Evolutionary conservation across 2,797 vertebrate genomes (phyloP).

Genomic region (Champsocephalus gunnari): DNA sequence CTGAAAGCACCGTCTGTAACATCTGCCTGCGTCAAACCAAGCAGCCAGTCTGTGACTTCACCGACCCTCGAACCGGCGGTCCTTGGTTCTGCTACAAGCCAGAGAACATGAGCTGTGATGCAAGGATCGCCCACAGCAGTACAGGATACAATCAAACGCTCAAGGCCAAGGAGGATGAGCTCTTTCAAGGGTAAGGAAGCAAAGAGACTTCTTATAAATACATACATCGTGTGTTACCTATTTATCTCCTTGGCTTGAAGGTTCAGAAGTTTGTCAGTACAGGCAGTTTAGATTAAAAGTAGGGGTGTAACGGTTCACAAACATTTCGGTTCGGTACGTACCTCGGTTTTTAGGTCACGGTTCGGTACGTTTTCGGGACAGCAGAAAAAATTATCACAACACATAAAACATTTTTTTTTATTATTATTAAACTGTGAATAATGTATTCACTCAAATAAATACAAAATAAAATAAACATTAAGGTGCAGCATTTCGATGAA

Average conservation of each 20-base stretch:
- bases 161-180: constrained; percentile 81
- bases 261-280: too few relatives aligned
- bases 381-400: too few relatives aligned
- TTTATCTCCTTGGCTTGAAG: neutral
- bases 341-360: too few relatives aligned
- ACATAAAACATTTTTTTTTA: too few relatives aligned
- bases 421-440: too few relatives aligned
- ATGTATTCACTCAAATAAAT: too few relatives aligned
- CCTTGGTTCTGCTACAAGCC: constrained; percentile 95
- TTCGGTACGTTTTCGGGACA: too few relatives aligned
- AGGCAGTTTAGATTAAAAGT: too few relatives aligned
- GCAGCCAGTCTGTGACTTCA: constrained; percentile 90
- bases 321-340: too few relatives aligned
- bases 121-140: constrained; percentile 87
- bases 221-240: neutral
- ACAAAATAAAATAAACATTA: too few relatives aligned
- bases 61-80: constrained; percentile 89
- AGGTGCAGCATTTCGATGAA: too few relatives aligned
- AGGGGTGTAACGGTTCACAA: too few relatives aligned
- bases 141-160: constrained; percentile 86
- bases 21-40: constrained; percentile 85
- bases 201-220: neutral
- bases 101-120: constrained; percentile 87
- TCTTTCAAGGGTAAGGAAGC: constrained; percentile 87
- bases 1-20: constrained; percentile 89